Base-by-base conservation (phyloP, 2,797 vertebrate genomes). In the Argyrosomus regius region DNA sequence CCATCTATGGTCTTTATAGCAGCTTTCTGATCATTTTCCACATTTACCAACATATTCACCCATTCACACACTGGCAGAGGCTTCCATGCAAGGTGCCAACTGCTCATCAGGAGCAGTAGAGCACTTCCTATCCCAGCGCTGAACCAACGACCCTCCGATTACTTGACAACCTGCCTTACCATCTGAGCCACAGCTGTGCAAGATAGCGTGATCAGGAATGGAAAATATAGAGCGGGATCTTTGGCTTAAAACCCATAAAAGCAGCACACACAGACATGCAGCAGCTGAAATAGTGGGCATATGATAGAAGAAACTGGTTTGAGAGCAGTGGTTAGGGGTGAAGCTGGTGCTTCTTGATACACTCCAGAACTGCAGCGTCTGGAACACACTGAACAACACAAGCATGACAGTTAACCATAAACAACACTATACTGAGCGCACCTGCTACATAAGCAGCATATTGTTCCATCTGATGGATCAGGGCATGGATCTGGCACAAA, bases 401-500 rank as follows among this genome's bases (percentile, higher is more conserved):
- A 62, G 52, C 49, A 67, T 71, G 75, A 72, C 57, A 61, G 58
- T 68, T 62, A 39, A 35, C 49, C 56, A 56, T 70, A 71, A 82
- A 76, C 63, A 77, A 49, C 50, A 16, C 35, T 5, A 8, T 6
- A 63, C 45, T 11, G 60, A 73, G 10, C 1, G 48, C 58, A 72
- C 70, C 69, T 72, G 61, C 63, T 76, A 56, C 53, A 62, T 53
- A 56, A 49, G 39, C 56, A 84, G 76, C 77, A n/a, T 53, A 35
- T 73, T 57, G 76, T 57, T 69, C n/a, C 56, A n/a, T 81, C 28
- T 78, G 64, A 76, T 28, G 52, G 82, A 74, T 61, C 35, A 24
- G 60, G 35, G 52, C 64, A 54, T 39, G 64, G 68, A 78, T 70
- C 71, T 77, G 81, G 81, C 64, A 80, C 78, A 87, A 86, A 89